Evolutionary conservation across 2,888 invertebrate genomes (phyloP), one percentile per base, ranked within the genome.

Genomic region (Cheiracanthium punctorium): DNA sequence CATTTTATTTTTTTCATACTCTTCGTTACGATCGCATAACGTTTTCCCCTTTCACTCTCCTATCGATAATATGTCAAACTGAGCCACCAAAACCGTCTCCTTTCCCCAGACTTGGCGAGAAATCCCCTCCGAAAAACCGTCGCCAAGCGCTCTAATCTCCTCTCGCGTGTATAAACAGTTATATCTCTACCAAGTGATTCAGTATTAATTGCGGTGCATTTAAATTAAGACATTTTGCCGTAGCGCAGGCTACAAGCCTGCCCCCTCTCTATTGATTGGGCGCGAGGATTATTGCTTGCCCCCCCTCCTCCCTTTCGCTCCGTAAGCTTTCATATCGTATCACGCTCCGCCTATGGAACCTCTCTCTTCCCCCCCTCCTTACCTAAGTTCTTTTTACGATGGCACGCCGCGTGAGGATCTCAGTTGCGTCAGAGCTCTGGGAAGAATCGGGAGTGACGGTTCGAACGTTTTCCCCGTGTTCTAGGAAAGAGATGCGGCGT

Each of bases 141-240:
- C 79, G 84, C 84, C 84, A 79, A 85, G 67, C n/a, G n/a, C 58
- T 58, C 24, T 58, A 58, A 58, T 58, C 80, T 33, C 69, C n/a
- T 79, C 48, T 67, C 67, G 71, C 43, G 28, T 67, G 32, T 24
- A 72, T 48, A 77, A 84, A 84, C 65, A 72, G 65, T 75, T 73
- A 77, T 84, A 84, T 84, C 76, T 72, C 77, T 29, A 87, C 79
- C 87, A 80, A 87, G 82, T 82, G 87, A 82, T 87, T 87, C 87
- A 74, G 87, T 82, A 87, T 87, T 87, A 87, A 87, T 87, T 87
- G 87, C 80, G 65, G 71, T 74, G 87, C 87, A 87, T 82, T 87
- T 80, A 87, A 87, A 87, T 87, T 82, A 87, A 87, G 87, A 87
- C 87, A 82, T 87, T 87, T 82, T 82, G 58, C 74, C 70, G 79